Percentiles rank a stretch among this genome's conserved stretches.
Evolutionary conservation across 2,888 invertebrate species (phyloP).

Genomic region (Noctuana brunneofusca): DNA sequence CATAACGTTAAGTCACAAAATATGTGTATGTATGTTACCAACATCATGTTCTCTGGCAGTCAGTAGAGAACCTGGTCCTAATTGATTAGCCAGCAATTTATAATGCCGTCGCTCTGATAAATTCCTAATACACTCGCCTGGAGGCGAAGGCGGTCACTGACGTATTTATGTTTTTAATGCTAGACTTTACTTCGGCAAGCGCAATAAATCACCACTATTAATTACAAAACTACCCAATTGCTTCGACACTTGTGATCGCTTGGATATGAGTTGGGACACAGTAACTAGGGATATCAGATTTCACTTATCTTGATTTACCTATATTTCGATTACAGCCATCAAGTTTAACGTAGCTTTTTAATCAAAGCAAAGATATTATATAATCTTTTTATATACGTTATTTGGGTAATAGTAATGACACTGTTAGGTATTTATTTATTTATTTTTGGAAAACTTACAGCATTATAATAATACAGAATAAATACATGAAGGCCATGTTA

Average conservation of each 20-base stretch:
- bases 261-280: slow-evolving; percentile 10
- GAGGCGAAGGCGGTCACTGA: slow-evolving; percentile 23
- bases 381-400: not conserved
- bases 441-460: too few relatives aligned
- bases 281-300: not conserved
- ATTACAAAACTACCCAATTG: slow-evolving; percentile 23
- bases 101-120: slow-evolving; percentile 20
- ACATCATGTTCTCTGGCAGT: not conserved
- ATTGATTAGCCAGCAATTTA: slow-evolving; percentile 32
- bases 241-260: slow-evolving; percentile 21
- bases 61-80: slow-evolving; percentile 9
- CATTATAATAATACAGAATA: too few relatives aligned
- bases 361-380: not conserved
- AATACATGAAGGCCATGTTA: too few relatives aligned
- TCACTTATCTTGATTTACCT: slow-evolving; percentile 1
- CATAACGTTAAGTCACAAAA: too few relatives aligned
- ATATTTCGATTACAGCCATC: slow-evolving; percentile 2
- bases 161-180: slow-evolving; percentile 31
- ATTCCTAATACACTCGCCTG: slow-evolving; percentile 31
- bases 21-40: not conserved
- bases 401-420: not conserved
- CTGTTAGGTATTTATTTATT: too few relatives aligned
- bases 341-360: slow-evolving; percentile 6
- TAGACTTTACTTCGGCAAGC: slow-evolving; percentile 15
- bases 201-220: slow-evolving; percentile 33